Evolutionary conservation across 2,113 vertebrate species (phyloP), one percentile per base, ranked within the genome.

Genomic region (Melozone crissalis): DNA sequence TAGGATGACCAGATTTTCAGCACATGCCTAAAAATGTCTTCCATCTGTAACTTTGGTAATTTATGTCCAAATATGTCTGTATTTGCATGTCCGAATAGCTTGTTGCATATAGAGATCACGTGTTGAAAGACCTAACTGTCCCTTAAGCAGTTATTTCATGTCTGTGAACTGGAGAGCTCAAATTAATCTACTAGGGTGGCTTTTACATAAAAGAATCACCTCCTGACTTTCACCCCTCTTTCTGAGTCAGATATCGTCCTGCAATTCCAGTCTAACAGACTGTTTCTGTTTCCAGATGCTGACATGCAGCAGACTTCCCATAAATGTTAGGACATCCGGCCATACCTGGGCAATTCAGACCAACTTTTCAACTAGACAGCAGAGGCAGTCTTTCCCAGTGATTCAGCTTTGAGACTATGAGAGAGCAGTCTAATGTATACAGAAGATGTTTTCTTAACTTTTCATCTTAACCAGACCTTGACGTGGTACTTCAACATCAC

Each of bases 371-470:
- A 84, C 90, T 68, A 96, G 90, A 95, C 95, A 84, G 84, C 59
- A 94, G 90, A 95, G 80, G 62, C 87, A 95, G 77, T 67, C 57
- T 89, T 95, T 88, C 55, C 82, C 72, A 85, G 76, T 97, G 96
- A 97, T 87, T 98, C 96, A 97, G 69, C 90, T 86, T 15, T 2
- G 30, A 87, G 93, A 76, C 89, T 87, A 89, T 96, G 85, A 96
- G 91, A 97, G 66, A 94, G 92, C 33, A 63, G 81, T 22, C 39
- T 88, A 87, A 92, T 28, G 14, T 96, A 96, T 95, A 95, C 94
- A 90, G 77, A 85, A 92, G 62, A 89, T 79, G 63, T 95, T 95
- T 96, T 94, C 86, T 96, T 96, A 95, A 97, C 72, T 95, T 95
- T 80, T 96, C 76, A 86, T 94, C 90, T 94, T 95, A 95, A 95